A percentile compares a stretch with the other conserved stretches of the same genome.
phyloP scores from a whole-genome alignment of 92 coral and sea anemone genomes.

The Parazoanthus atlanticus region DNA sequence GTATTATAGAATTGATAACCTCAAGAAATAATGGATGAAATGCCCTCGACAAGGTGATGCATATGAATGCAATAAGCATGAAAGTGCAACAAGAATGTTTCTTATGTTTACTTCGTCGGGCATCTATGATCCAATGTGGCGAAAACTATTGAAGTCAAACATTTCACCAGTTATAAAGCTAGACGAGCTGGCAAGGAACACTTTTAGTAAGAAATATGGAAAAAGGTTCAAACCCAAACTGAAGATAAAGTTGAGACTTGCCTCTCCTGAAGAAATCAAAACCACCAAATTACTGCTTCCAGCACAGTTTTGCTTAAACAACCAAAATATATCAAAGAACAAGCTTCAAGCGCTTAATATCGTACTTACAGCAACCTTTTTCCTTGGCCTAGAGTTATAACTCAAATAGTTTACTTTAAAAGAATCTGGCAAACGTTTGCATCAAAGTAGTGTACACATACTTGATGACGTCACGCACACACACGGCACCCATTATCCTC shows the following conservation, averaged over 20 bases:
- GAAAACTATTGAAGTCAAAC: neutral
- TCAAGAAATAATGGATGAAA: neutral
- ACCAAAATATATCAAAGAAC: neutral
- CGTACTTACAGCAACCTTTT: neutral
- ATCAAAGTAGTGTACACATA: neutral
- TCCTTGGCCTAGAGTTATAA: neutral
- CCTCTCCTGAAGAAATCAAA: neutral
- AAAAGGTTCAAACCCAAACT: neutral
- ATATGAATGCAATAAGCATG: neutral
- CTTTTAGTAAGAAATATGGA: neutral
- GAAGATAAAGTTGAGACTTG: neutral
- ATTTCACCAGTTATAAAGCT: neutral
- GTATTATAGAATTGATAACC: too few species aligned
- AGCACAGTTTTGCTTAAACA: constrained; percentile 19
- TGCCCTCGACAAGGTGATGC: neutral
- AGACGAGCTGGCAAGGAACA: neutral
- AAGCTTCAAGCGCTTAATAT: neutral
- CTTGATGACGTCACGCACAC: neutral
- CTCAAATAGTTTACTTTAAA: neutral
- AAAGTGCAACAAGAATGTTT: neutral
- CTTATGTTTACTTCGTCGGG: neutral
- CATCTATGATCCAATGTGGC: neutral
- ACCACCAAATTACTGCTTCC: constrained; percentile 13
- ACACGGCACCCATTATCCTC: too few species aligned
- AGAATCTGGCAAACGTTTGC: neutral